A percentile compares a stretch with the other conserved stretches of the same genome.
Conservation (phyloP, 2,797 vertebrate species). For the Chloroceryle inda region DNA sequence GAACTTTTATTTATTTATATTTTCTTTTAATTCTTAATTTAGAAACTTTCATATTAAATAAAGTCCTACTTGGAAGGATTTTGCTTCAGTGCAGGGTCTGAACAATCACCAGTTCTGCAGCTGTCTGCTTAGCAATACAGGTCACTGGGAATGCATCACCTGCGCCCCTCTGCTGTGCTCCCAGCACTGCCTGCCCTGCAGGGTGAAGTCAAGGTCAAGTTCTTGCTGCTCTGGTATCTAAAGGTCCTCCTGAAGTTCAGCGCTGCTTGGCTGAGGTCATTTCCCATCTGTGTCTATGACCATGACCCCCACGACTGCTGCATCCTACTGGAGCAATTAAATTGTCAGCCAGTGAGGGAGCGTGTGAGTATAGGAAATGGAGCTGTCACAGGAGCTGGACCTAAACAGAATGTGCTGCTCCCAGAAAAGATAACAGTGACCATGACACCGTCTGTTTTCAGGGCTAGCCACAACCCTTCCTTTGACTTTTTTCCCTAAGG, state of each 20-base stretch:
- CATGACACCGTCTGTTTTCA: fast-evolving
- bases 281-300: not conserved
- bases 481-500: not conserved
- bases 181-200: not conserved
- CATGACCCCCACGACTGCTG: not conserved
- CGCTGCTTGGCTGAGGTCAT: not conserved
- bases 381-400: not conserved
- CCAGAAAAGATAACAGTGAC: not conserved
- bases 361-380: not conserved
- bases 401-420: not conserved
- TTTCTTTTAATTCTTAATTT: not conserved
- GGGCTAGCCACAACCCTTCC: not conserved
- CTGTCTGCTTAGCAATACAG: not conserved
- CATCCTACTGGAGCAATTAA: not conserved
- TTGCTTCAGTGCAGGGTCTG: not conserved
- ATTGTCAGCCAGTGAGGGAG: not conserved
- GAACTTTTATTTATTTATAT: not conserved
- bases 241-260: not conserved
- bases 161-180: not conserved
- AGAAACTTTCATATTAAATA: not conserved
- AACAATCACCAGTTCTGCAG: not conserved
- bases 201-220: not conserved
- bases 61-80: conserved; percentile 13
- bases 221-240: not conserved
- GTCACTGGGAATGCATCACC: not conserved